phyloP scores from a whole-genome alignment of 2,888 invertebrate species.

The Orchesella flavescens region DNA sequence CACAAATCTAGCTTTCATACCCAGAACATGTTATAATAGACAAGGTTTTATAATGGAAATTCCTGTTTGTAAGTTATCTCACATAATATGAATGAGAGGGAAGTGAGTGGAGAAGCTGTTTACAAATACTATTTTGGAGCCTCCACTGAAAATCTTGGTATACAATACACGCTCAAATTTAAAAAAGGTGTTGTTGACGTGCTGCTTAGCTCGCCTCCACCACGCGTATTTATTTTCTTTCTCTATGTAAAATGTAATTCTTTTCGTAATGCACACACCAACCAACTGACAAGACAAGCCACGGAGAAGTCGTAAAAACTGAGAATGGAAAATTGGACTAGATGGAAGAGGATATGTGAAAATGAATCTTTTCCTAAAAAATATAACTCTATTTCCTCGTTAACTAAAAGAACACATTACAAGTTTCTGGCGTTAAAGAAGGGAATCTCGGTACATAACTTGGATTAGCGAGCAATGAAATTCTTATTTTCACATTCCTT shows the following conservation, averaged over 20 bases:
- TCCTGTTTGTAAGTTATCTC: slow-evolving; percentile 18
- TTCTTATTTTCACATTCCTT: too few relatives aligned
- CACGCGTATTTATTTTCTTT: too few relatives aligned
- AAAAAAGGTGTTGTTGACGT: too few relatives aligned
- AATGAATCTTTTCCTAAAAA: background rate
- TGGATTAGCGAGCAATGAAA: too few relatives aligned
- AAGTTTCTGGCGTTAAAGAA: too few relatives aligned
- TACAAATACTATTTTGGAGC: background rate
- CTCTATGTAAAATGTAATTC: too few relatives aligned
- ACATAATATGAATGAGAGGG: background rate
- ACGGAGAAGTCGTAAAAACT: slow-evolving; percentile 47
- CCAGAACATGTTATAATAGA: background rate
- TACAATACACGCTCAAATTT: background rate
- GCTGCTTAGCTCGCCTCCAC: too few relatives aligned
- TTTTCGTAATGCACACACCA: background rate
- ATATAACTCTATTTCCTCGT: background rate
- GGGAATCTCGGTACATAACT: too few relatives aligned
- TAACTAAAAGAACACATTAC: too few relatives aligned
- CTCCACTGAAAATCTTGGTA: too few relatives aligned
- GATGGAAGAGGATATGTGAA: background rate
- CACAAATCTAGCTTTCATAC: background rate
- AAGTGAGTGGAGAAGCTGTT: background rate
- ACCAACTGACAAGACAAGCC: slow-evolving; percentile 41
- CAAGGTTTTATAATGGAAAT: slow-evolving; percentile 6
- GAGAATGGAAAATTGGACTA: slow-evolving; percentile 28